These are phyloP conservation scores for Papilio helenus DNA, from an alignment of 1,140 invertebrate genomes.

Conservation along the genomic window DNA sequence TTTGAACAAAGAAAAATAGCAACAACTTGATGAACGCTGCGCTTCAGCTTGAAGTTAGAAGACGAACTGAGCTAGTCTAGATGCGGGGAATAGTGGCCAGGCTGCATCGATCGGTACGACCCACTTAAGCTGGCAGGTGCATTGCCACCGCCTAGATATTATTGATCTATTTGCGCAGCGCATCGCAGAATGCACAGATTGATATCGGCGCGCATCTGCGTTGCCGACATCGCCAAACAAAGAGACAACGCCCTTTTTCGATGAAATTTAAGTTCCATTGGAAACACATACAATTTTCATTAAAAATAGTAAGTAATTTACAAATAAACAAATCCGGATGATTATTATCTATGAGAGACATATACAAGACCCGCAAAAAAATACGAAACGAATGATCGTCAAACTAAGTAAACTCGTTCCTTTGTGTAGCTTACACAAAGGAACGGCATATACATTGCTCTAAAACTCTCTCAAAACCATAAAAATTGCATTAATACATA, in stretches of 20 bases:
- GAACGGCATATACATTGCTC: too few relatives aligned
- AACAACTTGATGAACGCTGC: constrained; percentile 23
- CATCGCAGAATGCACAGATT: constrained; percentile 35
- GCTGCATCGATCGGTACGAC: constrained; percentile 34
- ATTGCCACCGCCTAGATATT: constrained; percentile 5
- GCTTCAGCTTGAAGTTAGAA: constrained; percentile 4
- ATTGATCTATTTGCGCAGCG: constrained; percentile 28
- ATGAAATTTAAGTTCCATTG: background rate
- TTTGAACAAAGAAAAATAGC: constrained; percentile 9
- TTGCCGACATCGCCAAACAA: background rate
- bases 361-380: too few relatives aligned
- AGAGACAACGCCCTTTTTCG: background rate
- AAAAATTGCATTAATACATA: too few relatives aligned
- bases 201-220: background rate
- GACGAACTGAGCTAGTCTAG: constrained; percentile 35
- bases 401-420: too few relatives aligned
- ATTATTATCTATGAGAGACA: too few relatives aligned
- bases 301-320: background rate
- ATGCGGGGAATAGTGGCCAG: background rate
- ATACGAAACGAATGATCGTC: too few relatives aligned
- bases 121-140: constrained; percentile 22
- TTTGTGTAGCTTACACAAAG: too few relatives aligned
- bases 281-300: background rate
- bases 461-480: too few relatives aligned
- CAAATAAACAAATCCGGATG: too few relatives aligned